Evolutionary conservation across 2,888 invertebrate genomes (phyloP).

Genomic region (Tetropium fuscum): DNA sequence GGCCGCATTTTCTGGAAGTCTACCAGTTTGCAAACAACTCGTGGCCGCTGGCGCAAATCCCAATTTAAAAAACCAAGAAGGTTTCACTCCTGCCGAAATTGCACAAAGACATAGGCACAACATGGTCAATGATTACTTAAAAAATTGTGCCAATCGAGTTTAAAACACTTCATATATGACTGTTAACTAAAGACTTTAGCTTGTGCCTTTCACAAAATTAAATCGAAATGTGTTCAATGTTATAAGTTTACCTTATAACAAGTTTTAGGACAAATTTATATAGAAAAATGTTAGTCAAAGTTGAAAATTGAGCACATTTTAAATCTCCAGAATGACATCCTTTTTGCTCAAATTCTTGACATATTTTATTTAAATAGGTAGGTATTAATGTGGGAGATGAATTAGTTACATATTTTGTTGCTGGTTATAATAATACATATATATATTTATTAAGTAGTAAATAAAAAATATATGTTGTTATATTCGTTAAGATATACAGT

Average conservation of each 20-base stretch:
- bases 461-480: no score
- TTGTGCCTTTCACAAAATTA: conserved; percentile 15
- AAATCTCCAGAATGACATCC: background rate
- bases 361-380: background rate
- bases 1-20: conserved; percentile 89
- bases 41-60: conserved; percentile 78
- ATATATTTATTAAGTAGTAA: no score
- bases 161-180: conserved; percentile 3
- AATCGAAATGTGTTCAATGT: conserved; percentile 7
- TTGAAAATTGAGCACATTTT: background rate
- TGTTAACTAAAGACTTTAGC: conserved; percentile 17
- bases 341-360: background rate
- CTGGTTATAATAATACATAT: no score
- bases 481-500: background rate
- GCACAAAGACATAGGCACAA: conserved; percentile 70
- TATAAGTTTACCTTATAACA: no score
- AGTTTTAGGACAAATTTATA: background rate
- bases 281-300: background rate
- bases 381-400: background rate
- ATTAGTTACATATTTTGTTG: no score
- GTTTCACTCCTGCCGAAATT: conserved; percentile 75
- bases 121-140: conserved; percentile 71
- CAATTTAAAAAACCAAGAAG: conserved; percentile 78
- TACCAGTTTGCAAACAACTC: conserved; percentile 82
- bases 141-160: conserved; percentile 51